A percentile compares a stretch with the other conserved stretches of the same genome.
Evolutionary conservation across 2,113 vertebrate species (phyloP).

Genomic region (Alethe diademata): DNA sequence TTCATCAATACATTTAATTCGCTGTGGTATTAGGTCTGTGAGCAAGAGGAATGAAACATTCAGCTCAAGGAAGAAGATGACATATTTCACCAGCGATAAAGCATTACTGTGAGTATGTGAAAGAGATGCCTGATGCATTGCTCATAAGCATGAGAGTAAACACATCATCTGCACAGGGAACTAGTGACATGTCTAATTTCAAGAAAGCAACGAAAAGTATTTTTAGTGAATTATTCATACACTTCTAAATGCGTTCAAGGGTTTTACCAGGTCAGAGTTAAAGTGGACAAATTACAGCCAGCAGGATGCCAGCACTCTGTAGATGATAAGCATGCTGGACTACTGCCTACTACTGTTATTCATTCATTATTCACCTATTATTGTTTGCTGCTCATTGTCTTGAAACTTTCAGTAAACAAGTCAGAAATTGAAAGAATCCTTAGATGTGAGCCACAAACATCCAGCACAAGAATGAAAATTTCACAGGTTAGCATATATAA

Average conservation of each 20-base stretch:
- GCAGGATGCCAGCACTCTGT: neutral
- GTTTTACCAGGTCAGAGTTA: neutral
- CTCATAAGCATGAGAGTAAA: neutral
- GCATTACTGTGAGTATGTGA: neutral
- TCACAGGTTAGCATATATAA: neutral
- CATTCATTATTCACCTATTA: neutral
- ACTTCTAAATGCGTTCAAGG: neutral
- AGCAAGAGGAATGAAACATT: slow-evolving; percentile 8
- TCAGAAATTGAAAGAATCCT: neutral
- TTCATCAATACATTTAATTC: slow-evolving; percentile 46
- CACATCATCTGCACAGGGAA: neutral
- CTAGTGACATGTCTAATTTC: slow-evolving; percentile 1
- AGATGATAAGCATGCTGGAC: neutral
- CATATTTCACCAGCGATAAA: slow-evolving; percentile 14
- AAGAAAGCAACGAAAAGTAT: neutral
- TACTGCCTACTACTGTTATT: neutral
- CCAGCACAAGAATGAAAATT: neutral
- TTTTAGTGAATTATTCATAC: neutral
- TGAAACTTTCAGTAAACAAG: neutral
- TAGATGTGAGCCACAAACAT: neutral
- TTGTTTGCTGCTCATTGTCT: neutral
- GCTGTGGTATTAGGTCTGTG: slow-evolving; percentile 12
- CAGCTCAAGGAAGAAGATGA: slow-evolving; percentile 16
- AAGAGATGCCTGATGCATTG: neutral
- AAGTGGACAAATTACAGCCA: neutral